A percentile compares a stretch with the other conserved stretches of the same genome.
phyloP scores from a whole-genome alignment of 2,113 vertebrate species.

The Strix aluco region DNA sequence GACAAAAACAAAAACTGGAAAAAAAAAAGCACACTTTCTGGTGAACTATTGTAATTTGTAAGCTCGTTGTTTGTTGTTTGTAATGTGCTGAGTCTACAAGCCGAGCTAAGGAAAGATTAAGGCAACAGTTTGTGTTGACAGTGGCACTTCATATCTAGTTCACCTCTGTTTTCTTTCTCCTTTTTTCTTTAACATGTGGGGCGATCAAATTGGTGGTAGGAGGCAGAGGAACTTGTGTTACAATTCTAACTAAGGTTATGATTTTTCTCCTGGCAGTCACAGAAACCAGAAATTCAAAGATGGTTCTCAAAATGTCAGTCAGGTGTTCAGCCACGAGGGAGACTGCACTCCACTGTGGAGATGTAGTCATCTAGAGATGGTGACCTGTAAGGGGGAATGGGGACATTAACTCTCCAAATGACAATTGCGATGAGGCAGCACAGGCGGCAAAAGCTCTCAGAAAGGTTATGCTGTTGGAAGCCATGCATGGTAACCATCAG shows the following conservation, averaged over 20 bases:
- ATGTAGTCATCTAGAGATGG: neutral
- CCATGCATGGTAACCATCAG: neutral
- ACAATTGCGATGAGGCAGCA: neutral
- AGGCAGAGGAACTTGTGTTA: neutral
- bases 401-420: neutral
- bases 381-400: neutral
- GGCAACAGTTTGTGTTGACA: conserved; percentile 25
- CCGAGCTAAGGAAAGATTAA: conserved; percentile 32
- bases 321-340: neutral
- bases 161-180: neutral
- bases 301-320: neutral
- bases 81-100: conserved; percentile 54
- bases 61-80: conserved; percentile 62
- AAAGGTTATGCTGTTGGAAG: neutral
- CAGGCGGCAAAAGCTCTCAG: neutral
- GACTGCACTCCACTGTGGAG: neutral
- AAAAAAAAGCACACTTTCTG: conserved; percentile 62
- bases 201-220: neutral
- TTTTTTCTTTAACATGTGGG: neutral
- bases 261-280: neutral
- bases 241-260: neutral
- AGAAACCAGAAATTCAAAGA: neutral
- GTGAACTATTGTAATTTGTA: conserved; percentile 69
- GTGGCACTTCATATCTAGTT: neutral
- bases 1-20: neutral